Conservation (phyloP, 2,113 vertebrate genomes). For the Sula dactylatra region DNA sequence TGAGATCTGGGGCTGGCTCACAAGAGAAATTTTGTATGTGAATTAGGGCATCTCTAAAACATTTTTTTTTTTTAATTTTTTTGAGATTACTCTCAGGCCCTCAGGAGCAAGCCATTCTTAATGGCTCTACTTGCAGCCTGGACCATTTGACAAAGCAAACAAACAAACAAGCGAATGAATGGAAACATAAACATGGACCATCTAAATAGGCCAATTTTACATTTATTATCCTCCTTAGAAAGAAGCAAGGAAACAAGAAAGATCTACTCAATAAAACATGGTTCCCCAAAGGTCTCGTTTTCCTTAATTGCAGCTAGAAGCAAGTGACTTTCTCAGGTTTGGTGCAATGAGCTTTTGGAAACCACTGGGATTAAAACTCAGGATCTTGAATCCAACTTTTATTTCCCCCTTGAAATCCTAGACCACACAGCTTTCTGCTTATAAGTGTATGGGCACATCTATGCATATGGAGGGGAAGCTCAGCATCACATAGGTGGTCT, state of each 20-base stretch:
- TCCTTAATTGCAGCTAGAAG: constrained; percentile 28
- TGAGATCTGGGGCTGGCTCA: neutral
- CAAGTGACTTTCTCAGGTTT: constrained; percentile 51
- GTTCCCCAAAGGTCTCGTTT: neutral
- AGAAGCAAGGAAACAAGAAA: constrained; percentile 7
- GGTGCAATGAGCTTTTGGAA: constrained; percentile 1
- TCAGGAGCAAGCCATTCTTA: neutral
- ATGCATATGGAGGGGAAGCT: neutral
- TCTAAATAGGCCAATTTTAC: neutral
- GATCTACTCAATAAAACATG: neutral
- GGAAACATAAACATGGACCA: neutral
- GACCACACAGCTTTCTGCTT: constrained; percentile 51
- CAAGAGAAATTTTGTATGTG: neutral
- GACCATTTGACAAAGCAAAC: neutral
- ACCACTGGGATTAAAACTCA: constrained; percentile 24
- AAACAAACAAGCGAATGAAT: neutral
- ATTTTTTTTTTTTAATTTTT: neutral
- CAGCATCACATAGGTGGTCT: constrained; percentile 29
- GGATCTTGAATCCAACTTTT: constrained; percentile 26
- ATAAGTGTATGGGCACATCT: neutral
- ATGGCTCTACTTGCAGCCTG: neutral
- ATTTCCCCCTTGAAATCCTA: constrained; percentile 41
- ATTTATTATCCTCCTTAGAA: constrained; percentile 25
- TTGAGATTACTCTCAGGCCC: neutral
- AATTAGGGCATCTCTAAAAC: neutral